A percentile compares a stretch with the other conserved stretches of the same genome.
Conservation (phyloP, 53 echinoderm and acorn worm genomes). For the Antedon mediterranea region DNA sequence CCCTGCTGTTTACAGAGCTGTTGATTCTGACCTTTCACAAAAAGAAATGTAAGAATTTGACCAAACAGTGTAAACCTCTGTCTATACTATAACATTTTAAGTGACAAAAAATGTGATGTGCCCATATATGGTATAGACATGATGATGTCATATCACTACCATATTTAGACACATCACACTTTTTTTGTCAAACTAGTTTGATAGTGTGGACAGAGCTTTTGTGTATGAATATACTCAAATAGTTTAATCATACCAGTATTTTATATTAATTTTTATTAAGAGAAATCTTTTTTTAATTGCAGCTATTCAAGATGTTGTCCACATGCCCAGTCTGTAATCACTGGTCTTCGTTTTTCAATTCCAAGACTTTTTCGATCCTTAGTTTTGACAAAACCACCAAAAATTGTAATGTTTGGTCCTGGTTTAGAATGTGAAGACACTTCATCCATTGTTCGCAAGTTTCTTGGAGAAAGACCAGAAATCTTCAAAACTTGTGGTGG, state of each 20-base stretch:
- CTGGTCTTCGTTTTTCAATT: conserved; percentile 37
- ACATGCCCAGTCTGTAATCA: conserved; percentile 24
- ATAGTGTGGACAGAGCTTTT: too few relatives aligned
- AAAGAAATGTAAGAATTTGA: conserved; percentile 76
- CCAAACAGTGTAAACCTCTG: too few relatives aligned
- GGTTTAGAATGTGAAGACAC: conserved; percentile 65
- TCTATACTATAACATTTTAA: too few relatives aligned
- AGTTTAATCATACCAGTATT: not conserved
- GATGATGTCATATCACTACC: too few relatives aligned
- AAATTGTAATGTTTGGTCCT: conserved; percentile 80
- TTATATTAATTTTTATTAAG: too few relatives aligned
- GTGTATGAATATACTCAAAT: too few relatives aligned
- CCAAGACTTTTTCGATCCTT: conserved; percentile 65
- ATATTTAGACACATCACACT: too few relatives aligned
- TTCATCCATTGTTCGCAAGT: conserved; percentile 47
- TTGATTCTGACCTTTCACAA: conserved; percentile 48
- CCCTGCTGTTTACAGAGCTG: conserved; percentile 36
- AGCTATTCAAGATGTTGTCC: conserved; percentile 86
- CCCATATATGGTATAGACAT: too few relatives aligned
- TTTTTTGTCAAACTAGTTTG: too few relatives aligned
- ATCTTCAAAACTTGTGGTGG: conserved; percentile 54
- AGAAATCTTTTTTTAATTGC: too few relatives aligned
- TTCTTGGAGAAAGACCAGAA: conserved; percentile 35
- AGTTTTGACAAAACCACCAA: conserved; percentile 44
- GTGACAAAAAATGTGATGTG: too few relatives aligned